A percentile compares a stretch with the other conserved stretches of the same genome.
phyloP scores from a whole-genome alignment of 2,797 vertebrate genomes.

The Sebastes jordani region DNA sequence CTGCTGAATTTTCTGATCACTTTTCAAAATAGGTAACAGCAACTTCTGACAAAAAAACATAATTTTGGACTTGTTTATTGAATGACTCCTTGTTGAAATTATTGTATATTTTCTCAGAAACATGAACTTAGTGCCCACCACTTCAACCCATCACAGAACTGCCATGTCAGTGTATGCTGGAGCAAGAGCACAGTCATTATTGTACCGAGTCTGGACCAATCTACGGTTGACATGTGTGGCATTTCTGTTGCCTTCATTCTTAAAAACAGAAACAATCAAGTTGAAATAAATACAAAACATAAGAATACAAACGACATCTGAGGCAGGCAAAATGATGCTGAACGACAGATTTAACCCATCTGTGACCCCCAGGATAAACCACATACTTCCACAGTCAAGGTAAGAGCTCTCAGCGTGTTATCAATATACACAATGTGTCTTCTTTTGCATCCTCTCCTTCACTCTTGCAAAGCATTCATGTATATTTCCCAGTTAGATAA shows the following conservation, averaged over 20 bases:
- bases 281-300: conserved; percentile 71
- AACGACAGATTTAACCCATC: conserved; percentile 7
- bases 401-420: conserved; percentile 2
- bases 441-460: conserved; percentile 18
- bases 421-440: conserved; percentile 9
- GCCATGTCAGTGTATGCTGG: background rate
- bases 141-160: conserved; percentile 5
- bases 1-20: background rate
- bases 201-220: background rate
- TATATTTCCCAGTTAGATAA: conserved; percentile 31
- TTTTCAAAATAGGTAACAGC: background rate
- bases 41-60: background rate
- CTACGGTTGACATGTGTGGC: background rate
- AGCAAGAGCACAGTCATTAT: background rate
- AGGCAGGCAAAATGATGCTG: background rate
- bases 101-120: background rate
- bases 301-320: conserved; percentile 28
- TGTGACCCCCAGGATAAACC: conserved; percentile 15
- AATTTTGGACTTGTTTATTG: conserved; percentile 39
- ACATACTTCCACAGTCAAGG: conserved; percentile 12
- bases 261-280: conserved; percentile 12
- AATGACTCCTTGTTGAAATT: conserved; percentile 5
- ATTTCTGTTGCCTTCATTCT: background rate
- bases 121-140: background rate
- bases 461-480: conserved; percentile 33